Evolutionary conservation across 2,113 vertebrate genomes (phyloP).

Genomic region (Petrocephalus zakoni): DNA sequence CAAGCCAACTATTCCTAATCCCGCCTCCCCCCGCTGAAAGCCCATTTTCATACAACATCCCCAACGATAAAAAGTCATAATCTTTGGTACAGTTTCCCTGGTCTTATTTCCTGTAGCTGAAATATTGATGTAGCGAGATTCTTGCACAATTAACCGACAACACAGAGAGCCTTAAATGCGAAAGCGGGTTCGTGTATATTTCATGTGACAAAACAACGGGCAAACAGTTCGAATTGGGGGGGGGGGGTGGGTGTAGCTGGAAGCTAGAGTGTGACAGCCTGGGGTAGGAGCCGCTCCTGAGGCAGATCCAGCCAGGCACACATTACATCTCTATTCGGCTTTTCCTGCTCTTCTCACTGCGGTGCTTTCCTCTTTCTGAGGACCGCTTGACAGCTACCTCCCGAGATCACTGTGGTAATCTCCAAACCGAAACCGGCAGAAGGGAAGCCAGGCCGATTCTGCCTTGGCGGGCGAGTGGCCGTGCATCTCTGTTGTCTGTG

Average conservation of each 20-base stretch:
- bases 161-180: constrained; percentile 19
- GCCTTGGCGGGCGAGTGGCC: constrained; percentile 37
- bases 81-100: neutral
- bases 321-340: neutral
- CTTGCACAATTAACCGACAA: neutral
- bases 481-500: constrained; percentile 29
- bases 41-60: neutral
- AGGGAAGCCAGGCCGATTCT: constrained; percentile 25
- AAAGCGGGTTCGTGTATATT: neutral
- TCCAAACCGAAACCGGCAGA: constrained; percentile 52
- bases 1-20: neutral
- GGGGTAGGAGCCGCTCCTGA: neutral
- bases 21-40: neutral
- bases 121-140: neutral
- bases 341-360: neutral
- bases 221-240: constrained; percentile 5
- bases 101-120: neutral
- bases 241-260: neutral
- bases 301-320: neutral
- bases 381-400: constrained; percentile 34
- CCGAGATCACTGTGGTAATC: constrained; percentile 52
- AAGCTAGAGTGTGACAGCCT: neutral
- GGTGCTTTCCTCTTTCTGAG: constrained; percentile 40
- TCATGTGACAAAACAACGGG: constrained; percentile 14
- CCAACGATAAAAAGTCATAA: neutral